Conservation (phyloP, 2,888 invertebrate species). For the Leptarthrus brevirostris region DNA sequence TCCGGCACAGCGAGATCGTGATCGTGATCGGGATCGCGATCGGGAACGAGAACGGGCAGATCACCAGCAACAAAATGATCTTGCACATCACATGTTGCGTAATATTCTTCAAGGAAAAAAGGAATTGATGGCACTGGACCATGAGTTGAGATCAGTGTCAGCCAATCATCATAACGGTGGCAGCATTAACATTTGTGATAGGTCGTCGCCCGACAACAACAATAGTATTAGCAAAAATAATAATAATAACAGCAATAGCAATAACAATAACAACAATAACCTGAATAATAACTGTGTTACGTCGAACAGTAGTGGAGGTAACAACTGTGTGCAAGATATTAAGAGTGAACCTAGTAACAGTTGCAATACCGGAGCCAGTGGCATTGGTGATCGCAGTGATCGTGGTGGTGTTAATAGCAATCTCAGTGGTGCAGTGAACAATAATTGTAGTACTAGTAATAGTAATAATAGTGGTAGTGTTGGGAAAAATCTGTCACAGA, state of each 20-base stretch:
- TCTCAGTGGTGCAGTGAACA: conserved; percentile 46
- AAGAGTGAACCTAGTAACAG: conserved; percentile 56
- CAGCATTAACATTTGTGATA: conserved; percentile 56
- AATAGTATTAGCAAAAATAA: conserved; percentile 63
- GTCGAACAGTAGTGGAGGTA: conserved; percentile 56
- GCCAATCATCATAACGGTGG: conserved; percentile 61
- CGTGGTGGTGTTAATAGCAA: conserved; percentile 31
- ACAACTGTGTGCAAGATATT: conserved; percentile 54
- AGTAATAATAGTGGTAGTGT: conserved; percentile 39
- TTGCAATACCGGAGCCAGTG: conserved; percentile 42
- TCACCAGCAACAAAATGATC: conserved; percentile 67
- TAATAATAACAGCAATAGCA: conserved; percentile 61
- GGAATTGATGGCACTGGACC: conserved; percentile 81
- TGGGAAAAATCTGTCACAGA: conserved; percentile 30
- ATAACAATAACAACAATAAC: conserved; percentile 63
- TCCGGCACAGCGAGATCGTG: conserved; percentile 51
- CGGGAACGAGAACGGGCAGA: conserved; percentile 56
- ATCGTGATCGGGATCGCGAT: too few species aligned
- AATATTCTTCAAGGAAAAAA: conserved; percentile 91
- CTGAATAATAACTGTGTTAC: conserved; percentile 67
- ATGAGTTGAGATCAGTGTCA: conserved; percentile 73
- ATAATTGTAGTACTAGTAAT: conserved; percentile 12
- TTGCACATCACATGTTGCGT: conserved; percentile 87
- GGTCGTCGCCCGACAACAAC: conserved; percentile 65
- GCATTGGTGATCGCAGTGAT: conserved; percentile 23